Evolutionary conservation across 1,140 invertebrate genomes (phyloP).

Genomic region (Euwallacea similis): DNA sequence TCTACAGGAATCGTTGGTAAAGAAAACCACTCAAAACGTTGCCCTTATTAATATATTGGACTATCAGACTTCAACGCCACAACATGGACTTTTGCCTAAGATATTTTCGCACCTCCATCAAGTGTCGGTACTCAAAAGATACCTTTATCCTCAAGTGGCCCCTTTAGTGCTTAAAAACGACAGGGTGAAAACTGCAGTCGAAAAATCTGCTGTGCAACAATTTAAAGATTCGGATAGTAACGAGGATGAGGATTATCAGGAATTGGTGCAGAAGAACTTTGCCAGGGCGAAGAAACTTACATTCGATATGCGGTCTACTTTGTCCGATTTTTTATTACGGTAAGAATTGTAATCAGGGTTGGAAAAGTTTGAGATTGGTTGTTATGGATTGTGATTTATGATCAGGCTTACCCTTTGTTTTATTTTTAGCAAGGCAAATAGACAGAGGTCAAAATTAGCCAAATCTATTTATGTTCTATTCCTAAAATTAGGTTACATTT

Average conservation of each 20-base stretch:
- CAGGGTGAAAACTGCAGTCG: conserved; percentile 69
- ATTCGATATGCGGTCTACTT: conserved; percentile 70
- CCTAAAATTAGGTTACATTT: too few relatives aligned
- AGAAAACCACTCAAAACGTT: conserved; percentile 56
- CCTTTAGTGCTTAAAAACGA: conserved; percentile 70
- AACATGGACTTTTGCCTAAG: conserved; percentile 61
- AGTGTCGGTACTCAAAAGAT: conserved; percentile 62
- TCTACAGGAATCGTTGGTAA: conserved; percentile 64
- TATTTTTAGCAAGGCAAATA: conserved; percentile 40
- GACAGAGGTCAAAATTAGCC: too few relatives aligned
- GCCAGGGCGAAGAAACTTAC: conserved; percentile 68
- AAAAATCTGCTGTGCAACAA: conserved; percentile 60
- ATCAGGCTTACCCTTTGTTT: conserved; percentile 41
- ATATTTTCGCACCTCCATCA: conserved; percentile 65
- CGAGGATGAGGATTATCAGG: conserved; percentile 56
- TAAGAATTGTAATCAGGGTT: conserved; percentile 38
- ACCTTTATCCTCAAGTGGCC: conserved; percentile 65
- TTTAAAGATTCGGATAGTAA: conserved; percentile 54
- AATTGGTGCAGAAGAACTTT: conserved; percentile 61
- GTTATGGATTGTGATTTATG: too few relatives aligned
- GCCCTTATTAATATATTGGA: conserved; percentile 67
- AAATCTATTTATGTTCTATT: too few relatives aligned
- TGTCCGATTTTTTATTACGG: conserved; percentile 68
- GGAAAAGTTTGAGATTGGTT: too few relatives aligned
- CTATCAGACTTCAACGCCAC: conserved; percentile 58